Evolutionary conservation across 1,140 invertebrate genomes (phyloP).

Genomic region (Papilio polyxenes): DNA sequence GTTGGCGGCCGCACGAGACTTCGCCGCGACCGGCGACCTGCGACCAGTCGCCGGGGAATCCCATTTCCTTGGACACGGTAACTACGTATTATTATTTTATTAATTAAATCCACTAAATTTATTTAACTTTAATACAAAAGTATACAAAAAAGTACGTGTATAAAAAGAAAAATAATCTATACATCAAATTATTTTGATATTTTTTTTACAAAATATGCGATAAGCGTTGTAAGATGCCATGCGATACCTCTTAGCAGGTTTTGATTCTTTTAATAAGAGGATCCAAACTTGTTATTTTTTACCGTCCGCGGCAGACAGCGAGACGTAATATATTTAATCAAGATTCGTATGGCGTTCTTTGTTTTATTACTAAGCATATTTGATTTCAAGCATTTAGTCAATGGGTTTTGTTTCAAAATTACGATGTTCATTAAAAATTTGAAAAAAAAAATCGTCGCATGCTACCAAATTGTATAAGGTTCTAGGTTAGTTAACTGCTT

Average conservation of each 20-base stretch:
- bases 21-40: too few species aligned
- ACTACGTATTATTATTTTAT: background rate
- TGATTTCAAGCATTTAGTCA: background rate
- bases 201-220: background rate
- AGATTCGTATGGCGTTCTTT: background rate
- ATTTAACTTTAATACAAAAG: too few species aligned
- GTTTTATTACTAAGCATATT: background rate
- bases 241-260: background rate
- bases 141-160: too few species aligned
- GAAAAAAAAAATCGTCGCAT: too few species aligned
- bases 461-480: too few species aligned
- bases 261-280: background rate
- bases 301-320: background rate
- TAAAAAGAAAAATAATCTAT: too few species aligned
- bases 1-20: background rate
- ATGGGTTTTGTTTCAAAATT: background rate
- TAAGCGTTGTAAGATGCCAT: background rate
- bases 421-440: too few species aligned
- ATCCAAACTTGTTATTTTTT: constrained; percentile 24
- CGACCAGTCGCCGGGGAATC: background rate
- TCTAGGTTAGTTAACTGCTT: too few species aligned
- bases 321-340: constrained; percentile 11
- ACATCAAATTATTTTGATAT: too few species aligned
- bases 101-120: too few species aligned
- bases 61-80: background rate